These are phyloP conservation scores for Phrixothrix hirtus DNA, from an alignment of 2,888 invertebrate species.

Conservation along the genomic window DNA sequence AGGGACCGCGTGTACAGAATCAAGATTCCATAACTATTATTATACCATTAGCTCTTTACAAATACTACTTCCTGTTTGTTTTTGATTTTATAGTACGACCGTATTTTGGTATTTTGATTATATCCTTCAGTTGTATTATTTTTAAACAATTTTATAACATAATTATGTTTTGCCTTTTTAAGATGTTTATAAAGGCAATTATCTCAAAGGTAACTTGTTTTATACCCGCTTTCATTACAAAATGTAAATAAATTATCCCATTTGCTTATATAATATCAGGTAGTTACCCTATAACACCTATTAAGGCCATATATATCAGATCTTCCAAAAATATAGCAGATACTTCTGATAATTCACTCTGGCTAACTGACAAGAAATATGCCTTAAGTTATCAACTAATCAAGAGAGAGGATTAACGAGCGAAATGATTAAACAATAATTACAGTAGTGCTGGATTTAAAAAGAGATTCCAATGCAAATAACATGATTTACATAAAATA, in stretches of 20 bases:
- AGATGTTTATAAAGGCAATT: slow-evolving; percentile 10
- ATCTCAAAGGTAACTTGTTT: slow-evolving; percentile 1
- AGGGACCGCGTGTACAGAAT: slow-evolving; percentile 13
- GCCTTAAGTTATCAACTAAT: too few species aligned
- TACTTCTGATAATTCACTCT: too few species aligned
- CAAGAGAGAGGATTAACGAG: too few species aligned
- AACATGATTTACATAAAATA: too few species aligned
- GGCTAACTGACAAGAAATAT: too few species aligned
- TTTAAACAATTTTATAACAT: background rate
- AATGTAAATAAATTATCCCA: slow-evolving; percentile 13
- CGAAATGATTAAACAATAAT: too few species aligned
- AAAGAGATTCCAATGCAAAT: too few species aligned
- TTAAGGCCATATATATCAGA: too few species aligned
- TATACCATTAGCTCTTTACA: background rate
- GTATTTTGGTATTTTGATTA: background rate
- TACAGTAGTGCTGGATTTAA: too few species aligned
- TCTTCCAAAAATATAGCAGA: too few species aligned
- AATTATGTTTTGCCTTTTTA: background rate
- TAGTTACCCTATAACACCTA: too few species aligned
- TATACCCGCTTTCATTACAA: slow-evolving; percentile 10
- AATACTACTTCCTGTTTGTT: slow-evolving; percentile 7
- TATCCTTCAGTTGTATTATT: background rate
- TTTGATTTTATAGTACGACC: background rate
- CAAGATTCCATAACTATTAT: slow-evolving; percentile 18
- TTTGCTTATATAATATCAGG: slow-evolving; percentile 6